These are phyloP conservation scores for Cotesia congregata DNA, from an alignment of 2,888 invertebrate genomes.

Conservation along the genomic window DNA sequence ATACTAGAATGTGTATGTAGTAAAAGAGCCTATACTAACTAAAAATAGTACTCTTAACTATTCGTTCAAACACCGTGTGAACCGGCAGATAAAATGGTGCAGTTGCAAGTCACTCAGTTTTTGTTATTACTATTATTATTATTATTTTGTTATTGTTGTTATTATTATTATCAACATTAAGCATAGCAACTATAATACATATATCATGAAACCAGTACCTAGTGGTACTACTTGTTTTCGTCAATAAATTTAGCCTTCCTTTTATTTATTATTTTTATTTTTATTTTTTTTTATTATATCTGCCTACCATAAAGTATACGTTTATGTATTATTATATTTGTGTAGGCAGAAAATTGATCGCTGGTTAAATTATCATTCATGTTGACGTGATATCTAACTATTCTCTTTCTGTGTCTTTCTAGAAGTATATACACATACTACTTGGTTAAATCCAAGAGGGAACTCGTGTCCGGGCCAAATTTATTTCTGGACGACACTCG, in stretches of 20 bases:
- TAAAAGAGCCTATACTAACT: constrained; percentile 15
- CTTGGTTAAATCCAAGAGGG: constrained; percentile 6
- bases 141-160: neutral
- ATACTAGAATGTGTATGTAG: neutral
- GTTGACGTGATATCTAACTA: neutral
- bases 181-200: neutral
- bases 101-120: constrained; percentile 10
- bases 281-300: neutral
- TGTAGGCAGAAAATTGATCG: neutral
- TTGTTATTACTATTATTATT: neutral
- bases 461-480: constrained; percentile 49
- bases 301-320: neutral
- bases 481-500: constrained; percentile 57
- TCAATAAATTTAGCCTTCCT: constrained; percentile 4
- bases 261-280: neutral
- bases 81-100: constrained; percentile 19
- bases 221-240: neutral
- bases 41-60: constrained; percentile 37
- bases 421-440: constrained; percentile 6
- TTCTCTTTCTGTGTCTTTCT: constrained; percentile 4
- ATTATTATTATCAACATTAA: neutral
- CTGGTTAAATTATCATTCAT: neutral
- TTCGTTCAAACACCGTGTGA: constrained; percentile 34
- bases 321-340: neutral
- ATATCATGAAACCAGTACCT: constrained; percentile 10